phyloP scores from a whole-genome alignment of 2,888 invertebrate species.

The Eristalis pertinax region DNA sequence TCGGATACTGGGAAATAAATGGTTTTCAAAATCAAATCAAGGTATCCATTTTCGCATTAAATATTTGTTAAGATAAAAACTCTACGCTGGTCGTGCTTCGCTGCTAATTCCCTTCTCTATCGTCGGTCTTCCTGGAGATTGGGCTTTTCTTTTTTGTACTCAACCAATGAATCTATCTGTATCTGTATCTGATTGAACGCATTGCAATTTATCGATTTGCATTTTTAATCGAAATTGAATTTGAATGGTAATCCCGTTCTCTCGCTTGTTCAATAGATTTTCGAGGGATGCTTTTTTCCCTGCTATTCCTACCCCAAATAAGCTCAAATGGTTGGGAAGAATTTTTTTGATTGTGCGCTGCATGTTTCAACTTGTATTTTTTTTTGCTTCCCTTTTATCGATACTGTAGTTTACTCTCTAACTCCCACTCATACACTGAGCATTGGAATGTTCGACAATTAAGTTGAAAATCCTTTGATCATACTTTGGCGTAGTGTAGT shows the following conservation, averaged over 20 bases:
- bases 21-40: conserved; percentile 64
- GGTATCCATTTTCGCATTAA: conserved; percentile 54
- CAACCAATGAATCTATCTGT: background rate
- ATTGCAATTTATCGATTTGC: conserved; percentile 55
- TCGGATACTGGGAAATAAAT: conserved; percentile 44
- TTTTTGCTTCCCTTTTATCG: background rate
- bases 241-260: conserved; percentile 38
- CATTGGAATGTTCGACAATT: conserved; percentile 60
- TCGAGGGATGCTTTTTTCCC: background rate
- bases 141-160: background rate
- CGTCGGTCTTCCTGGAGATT: background rate
- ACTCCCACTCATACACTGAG: conserved; percentile 27
- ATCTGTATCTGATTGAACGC: conserved; percentile 25
- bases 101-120: background rate
- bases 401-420: conserved; percentile 5
- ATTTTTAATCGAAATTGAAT: conserved; percentile 59
- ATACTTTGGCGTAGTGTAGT: conserved; percentile 16
- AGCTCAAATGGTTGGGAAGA: conserved; percentile 12
- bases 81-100: conserved; percentile 4
- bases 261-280: conserved; percentile 37
- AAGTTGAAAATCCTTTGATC: conserved; percentile 59
- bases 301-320: background rate
- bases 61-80: conserved; percentile 58
- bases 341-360: conserved; percentile 3
- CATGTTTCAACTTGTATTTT: background rate